These are phyloP conservation scores for Mythimna pallens DNA, from an alignment of 2,888 invertebrate species.

Conservation along the genomic window DNA sequence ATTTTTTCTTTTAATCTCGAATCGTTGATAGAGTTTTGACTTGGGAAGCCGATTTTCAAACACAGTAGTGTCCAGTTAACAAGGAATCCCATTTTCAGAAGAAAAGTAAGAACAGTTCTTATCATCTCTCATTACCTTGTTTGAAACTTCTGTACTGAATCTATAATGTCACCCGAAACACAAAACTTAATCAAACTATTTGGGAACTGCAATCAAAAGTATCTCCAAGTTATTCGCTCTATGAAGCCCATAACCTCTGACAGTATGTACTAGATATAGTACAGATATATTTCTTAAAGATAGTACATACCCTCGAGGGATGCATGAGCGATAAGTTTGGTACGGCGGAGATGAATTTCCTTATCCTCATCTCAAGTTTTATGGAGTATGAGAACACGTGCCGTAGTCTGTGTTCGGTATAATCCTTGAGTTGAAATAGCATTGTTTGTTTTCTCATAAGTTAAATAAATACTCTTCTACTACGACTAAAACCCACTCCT, in stretches of 20 bases:
- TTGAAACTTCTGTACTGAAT: neutral
- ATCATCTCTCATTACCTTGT: neutral
- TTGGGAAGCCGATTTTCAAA: too few species aligned
- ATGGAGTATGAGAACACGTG: neutral
- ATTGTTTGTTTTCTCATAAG: neutral
- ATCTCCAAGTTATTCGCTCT: slow-evolving; percentile 2
- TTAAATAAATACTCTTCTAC: too few species aligned
- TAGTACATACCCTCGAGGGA: slow-evolving; percentile 2
- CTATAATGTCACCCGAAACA: neutral
- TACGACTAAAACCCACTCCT: too few species aligned
- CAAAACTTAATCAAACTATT: slow-evolving; percentile 30
- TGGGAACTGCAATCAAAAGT: slow-evolving; percentile 18
- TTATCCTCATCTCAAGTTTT: slow-evolving; percentile 19
- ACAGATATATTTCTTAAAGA: neutral
- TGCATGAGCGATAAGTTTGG: slow-evolving; percentile 17
- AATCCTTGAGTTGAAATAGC: neutral
- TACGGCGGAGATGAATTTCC: slow-evolving; percentile 34
- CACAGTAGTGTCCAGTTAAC: neutral
- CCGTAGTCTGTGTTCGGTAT: neutral
- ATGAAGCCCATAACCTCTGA: neutral
- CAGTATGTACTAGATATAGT: slow-evolving; percentile 8
- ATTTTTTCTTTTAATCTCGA: too few species aligned
- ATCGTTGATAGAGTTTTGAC: too few species aligned
- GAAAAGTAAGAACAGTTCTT: too few species aligned
- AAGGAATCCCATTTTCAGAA: neutral